Evolutionary conservation across 2,888 invertebrate species (phyloP), one percentile per base, ranked within the genome.

Genomic region (Phyllotreta striolata): DNA sequence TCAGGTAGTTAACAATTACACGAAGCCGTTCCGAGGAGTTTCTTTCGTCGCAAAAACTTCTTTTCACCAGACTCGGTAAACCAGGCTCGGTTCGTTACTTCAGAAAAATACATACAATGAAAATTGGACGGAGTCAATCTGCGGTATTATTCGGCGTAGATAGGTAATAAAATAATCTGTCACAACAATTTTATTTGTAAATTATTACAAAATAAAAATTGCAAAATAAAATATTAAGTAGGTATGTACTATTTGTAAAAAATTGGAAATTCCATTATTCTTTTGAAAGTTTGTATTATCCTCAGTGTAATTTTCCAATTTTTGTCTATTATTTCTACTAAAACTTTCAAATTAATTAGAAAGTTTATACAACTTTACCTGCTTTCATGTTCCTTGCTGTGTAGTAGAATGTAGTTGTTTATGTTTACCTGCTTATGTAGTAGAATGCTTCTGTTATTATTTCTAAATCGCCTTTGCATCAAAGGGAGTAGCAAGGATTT

Each of bases 1-100:
- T 60, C 60, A 60, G 60, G 60, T 60, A 60, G 60, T 60, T 60
- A 54, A 60, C 60, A 54, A 60, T 60, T 59, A 59, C 51, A 51
- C 38, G 12, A 39, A 37, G 52, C 52, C 44, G 43, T 60, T 60
- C 60, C 10, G 60, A 60, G 60, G 60, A 60, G 60, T 54, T 60
- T 60, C 60, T 60, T 52, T 13, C 43, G 52, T 52, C 38, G 52
- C 7, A 57, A 52, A 54, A 52, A 51, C 34, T 44, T 59, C 38
- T 52, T 52, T 60, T 60, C 44, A 13, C 13, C 12, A 13, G n/a
- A n/a, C n/a, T n/a, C 44, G 44, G 44, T 59, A 40, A 43, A 51
- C 59, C 59, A 37, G 43, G 52, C 59, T 41, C 43, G 59, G 59
- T 59, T 59, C 59, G 59, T 60, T 60, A 60, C 60, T 60, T 60